Base-by-base conservation (phyloP, 2,797 vertebrate species). In the Linurgus olivaceus region DNA sequence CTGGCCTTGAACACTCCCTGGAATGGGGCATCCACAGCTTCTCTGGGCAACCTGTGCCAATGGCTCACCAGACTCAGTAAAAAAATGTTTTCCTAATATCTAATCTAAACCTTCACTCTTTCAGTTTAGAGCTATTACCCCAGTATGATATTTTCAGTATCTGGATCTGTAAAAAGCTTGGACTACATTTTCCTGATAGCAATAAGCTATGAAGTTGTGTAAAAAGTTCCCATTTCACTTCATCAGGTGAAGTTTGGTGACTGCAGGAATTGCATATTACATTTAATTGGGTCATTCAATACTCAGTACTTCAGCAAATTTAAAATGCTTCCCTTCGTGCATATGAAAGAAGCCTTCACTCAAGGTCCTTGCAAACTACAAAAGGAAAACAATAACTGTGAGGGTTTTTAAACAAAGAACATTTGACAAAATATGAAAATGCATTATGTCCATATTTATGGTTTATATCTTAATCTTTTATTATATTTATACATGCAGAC, bases 401-500 rank as follows among this genome's bases (percentile, higher is more conserved):
- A 45, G 38, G 0, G 1, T 5, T 31, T 47, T 52, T 40, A 3
- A 37, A 57, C 17, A 57, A 44, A 58, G 3, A 55, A 29, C 1
- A 68, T 33, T 37, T 45, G 17, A 23, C 7, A 65, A 85, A 90
- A 63, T 63, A 10, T n/a, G 4, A 75, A 73, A 75, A 45, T 73
- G 3, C 5, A 25, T 15, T 4, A 23, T 24, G 37, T 33, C 40
- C 24, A 25, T 44, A 50, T 85, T 42, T 80, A 10, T 35, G 5
- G 4, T 11, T 82, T 76, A 35, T 50, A 37, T 14, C 9, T 48
- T 45, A 42, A 18, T 6, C 4, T 54, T 74, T 26, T 47, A 7
- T 79, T 75, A 38, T 28, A 17, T 86, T 93, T 84, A 26, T 67
- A 21, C 71, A 58, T 59, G 10, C 8, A 71, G 21, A 37, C 4